phyloP scores from a whole-genome alignment of 2,113 vertebrate genomes.

The Cavia aperea region DNA sequence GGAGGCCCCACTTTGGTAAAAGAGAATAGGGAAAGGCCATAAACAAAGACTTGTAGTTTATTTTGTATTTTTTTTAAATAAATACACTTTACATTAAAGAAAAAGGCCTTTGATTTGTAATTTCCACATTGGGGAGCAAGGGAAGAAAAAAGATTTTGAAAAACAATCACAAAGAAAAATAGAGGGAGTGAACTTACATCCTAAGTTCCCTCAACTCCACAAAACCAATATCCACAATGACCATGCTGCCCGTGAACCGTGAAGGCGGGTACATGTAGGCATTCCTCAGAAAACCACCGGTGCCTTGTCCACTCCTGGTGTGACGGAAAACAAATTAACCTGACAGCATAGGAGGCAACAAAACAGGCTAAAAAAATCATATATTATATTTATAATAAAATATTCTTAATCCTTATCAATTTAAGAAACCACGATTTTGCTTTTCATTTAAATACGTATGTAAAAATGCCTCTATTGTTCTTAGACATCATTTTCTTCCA shows the following conservation, averaged over 20 bases:
- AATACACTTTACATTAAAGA: constrained; percentile 89
- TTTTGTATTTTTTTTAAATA: constrained; percentile 82
- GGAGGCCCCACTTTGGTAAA: constrained; percentile 24
- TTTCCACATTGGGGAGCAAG: constrained; percentile 77
- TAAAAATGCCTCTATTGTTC: constrained; percentile 77
- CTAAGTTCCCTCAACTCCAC: constrained; percentile 65
- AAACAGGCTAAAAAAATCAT: constrained; percentile 71
- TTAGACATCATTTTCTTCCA: constrained; percentile 73
- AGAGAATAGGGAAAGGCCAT: constrained; percentile 66
- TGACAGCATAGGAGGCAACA: constrained; percentile 65
- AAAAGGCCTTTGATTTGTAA: constrained; percentile 82
- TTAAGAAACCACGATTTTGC: constrained; percentile 79
- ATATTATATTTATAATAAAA: constrained; percentile 79
- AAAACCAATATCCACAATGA: constrained; percentile 60
- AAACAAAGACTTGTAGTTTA: constrained; percentile 75
- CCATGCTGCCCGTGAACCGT: constrained; percentile 51
- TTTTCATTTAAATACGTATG: constrained; percentile 71
- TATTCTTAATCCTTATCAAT: constrained; percentile 77
- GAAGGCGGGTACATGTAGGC: neutral
- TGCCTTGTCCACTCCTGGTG: constrained; percentile 20
- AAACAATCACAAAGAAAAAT: constrained; percentile 75
- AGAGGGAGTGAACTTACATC: constrained; percentile 72
- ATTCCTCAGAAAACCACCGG: neutral
- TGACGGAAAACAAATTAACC: constrained; percentile 52
- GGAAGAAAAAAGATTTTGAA: constrained; percentile 63